Evolutionary conservation across 2,113 vertebrate genomes (phyloP), one percentile per base, ranked within the genome.

Genomic region (Regulus satrapa): DNA sequence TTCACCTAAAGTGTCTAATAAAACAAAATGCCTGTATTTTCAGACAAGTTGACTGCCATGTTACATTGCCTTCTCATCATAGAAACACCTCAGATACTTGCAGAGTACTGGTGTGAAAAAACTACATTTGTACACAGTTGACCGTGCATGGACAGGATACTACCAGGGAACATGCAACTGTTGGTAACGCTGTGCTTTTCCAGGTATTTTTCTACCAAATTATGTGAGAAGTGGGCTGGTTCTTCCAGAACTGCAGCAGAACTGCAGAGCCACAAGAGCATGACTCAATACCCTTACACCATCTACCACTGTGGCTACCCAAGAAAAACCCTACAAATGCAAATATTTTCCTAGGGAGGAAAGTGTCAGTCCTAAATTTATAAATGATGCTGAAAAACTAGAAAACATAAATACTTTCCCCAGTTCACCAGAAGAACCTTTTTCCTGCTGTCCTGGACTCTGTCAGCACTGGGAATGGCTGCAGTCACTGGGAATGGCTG

Each of bases 271-370:
- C 64, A 24, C 11, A 36, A 51, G 32, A 77, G 17, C 52, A 48
- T 1, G 5, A 21, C 45, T 86, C 21, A 26, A 32, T 26, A 63
- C 1, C 26, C 36, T 13, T 52, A 24, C 2, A 2, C 1, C 55
- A 43, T 29, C 4, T 0, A 54, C 10, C 28, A 31, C 14, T 67
- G n/a, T 16, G 38, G 48, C 31, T 28, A 10, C 31, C 13, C 25
- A 45, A 78, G 34, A 18, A 76, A 77, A 84, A 19, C 8, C 20
- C 40, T 71, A 55, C 9, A 59, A 81, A 67, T 15, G 20, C 6
- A 69, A 62, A 43, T 54, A 81, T 78, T 81, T 92, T 24, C 24
- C 48, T 71, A 28, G 40, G 29, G 80, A 66, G 13, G 10, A 51
- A 4, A 40, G 23, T 49, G 81, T 73, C 5, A 0, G 23, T 74